phyloP scores from a whole-genome alignment of 2,113 vertebrate genomes.

The Falcunculus frontatus region DNA sequence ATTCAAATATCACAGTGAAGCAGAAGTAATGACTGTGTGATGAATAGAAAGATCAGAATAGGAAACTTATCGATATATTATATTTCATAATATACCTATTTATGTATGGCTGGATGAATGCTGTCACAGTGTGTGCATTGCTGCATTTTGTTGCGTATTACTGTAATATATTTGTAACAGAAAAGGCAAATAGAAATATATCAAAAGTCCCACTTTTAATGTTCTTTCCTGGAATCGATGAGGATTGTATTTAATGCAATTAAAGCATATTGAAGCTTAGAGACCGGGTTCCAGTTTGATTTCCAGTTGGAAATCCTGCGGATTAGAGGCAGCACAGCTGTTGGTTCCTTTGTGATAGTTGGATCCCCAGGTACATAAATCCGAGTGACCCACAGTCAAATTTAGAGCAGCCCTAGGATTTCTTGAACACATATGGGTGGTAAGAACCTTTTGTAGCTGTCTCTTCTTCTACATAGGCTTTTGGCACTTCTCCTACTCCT shows the following conservation, averaged over 20 bases:
- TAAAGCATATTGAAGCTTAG: background rate
- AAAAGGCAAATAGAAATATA: background rate
- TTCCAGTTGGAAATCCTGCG: background rate
- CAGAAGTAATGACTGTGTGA: background rate
- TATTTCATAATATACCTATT: background rate
- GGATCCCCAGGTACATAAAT: background rate
- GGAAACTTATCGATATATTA: background rate
- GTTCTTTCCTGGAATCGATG: background rate
- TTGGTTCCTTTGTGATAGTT: background rate
- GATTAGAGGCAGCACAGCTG: background rate
- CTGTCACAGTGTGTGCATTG: background rate
- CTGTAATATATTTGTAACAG: background rate
- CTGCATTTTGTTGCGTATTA: background rate
- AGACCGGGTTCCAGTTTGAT: background rate
- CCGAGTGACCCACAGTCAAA: background rate
- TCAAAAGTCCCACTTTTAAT: background rate
- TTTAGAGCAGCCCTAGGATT: slow-evolving; percentile 3
- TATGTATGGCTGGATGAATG: background rate
- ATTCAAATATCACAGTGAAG: background rate
- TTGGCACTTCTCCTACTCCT: slow-evolving; percentile 34
- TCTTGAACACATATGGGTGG: background rate
- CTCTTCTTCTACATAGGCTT: background rate
- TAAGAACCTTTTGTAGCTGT: slow-evolving; percentile 11
- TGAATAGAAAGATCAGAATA: background rate
- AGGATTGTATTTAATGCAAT: background rate